Evolutionary conservation across 2,797 vertebrate genomes (phyloP).

Genomic region (Dendrocincla fuliginosa): DNA sequence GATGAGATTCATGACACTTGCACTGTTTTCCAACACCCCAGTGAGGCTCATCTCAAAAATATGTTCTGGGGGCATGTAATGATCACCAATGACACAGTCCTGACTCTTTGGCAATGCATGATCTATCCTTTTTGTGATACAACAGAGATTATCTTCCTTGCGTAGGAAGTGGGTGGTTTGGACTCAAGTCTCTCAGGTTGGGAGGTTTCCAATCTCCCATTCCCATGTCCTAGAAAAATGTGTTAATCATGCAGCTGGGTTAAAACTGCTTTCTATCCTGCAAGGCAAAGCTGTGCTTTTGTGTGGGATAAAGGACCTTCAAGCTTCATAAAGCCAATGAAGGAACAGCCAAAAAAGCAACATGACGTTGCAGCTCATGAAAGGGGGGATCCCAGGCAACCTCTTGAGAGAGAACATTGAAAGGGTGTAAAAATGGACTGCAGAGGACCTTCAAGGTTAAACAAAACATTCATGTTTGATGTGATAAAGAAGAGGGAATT

Average conservation of each 20-base stretch:
- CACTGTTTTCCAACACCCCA: neutral
- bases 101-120: neutral
- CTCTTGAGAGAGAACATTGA: neutral
- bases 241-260: neutral
- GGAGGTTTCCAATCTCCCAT: slow-evolving; percentile 28
- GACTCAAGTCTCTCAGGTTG: neutral
- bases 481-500: neutral
- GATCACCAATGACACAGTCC: neutral
- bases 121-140: neutral
- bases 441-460: neutral
- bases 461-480: neutral
- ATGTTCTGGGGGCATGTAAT: neutral
- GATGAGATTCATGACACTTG: neutral
- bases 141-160: neutral
- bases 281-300: neutral
- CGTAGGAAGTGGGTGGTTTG: neutral
- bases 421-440: neutral
- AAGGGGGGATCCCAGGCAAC: neutral
- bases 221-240: slow-evolving; percentile 26
- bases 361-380: neutral
- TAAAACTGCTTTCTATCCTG: slow-evolving; percentile 11
- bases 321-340: neutral
- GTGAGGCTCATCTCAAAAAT: neutral
- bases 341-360: neutral
- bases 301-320: neutral